Percentiles rank a stretch among this genome's conserved stretches.
Evolutionary conservation across 53 echinoderm and acorn worm genomes (phyloP).

Genomic region (Holothuria scabra): DNA sequence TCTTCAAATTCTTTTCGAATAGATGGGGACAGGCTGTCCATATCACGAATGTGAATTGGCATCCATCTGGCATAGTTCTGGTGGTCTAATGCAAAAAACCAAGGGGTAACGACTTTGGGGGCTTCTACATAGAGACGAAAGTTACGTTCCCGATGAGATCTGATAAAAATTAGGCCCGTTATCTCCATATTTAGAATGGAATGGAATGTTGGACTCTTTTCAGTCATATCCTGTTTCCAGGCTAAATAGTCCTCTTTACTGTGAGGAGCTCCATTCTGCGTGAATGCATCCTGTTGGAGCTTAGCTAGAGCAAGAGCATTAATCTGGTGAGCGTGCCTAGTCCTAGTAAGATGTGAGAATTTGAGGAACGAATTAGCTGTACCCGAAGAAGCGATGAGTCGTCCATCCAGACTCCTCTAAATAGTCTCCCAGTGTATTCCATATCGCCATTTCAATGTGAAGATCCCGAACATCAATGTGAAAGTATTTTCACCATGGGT

Average conservation of each 20-base stretch:
- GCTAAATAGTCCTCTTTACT: conserved; percentile 11
- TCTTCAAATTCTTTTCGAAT: conserved; percentile 17
- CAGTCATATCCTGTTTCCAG: conserved; percentile 33
- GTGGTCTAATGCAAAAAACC: conserved; percentile 50
- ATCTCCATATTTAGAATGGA: conserved; percentile 21
- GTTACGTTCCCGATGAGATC: conserved; percentile 34
- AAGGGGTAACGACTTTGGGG: conserved; percentile 9
- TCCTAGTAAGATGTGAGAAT: conserved; percentile 42
- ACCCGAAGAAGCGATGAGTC: conserved; percentile 21
- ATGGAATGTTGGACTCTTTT: conserved; percentile 37
- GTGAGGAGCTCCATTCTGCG: not conserved
- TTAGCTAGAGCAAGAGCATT: conserved; percentile 43
- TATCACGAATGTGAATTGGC: conserved; percentile 60
- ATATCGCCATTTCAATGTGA: conserved; percentile 38
- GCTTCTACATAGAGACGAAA: conserved; percentile 33
- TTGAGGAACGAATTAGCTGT: conserved; percentile 47
- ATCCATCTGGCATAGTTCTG: too few relatives aligned
- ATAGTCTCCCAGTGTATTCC: conserved; percentile 28
- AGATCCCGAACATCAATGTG: conserved; percentile 34
- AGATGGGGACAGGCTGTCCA: conserved; percentile 20
- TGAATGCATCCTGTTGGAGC: conserved; percentile 46
- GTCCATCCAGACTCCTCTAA: conserved; percentile 50
- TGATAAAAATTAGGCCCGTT: conserved; percentile 41
- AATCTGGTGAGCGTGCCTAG: conserved; percentile 51
- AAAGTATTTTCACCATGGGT: not conserved